Evolutionary conservation across 1,140 invertebrate genomes (phyloP), one percentile per base, ranked within the genome.

Genomic region (Sarcophaga peregrina): DNA sequence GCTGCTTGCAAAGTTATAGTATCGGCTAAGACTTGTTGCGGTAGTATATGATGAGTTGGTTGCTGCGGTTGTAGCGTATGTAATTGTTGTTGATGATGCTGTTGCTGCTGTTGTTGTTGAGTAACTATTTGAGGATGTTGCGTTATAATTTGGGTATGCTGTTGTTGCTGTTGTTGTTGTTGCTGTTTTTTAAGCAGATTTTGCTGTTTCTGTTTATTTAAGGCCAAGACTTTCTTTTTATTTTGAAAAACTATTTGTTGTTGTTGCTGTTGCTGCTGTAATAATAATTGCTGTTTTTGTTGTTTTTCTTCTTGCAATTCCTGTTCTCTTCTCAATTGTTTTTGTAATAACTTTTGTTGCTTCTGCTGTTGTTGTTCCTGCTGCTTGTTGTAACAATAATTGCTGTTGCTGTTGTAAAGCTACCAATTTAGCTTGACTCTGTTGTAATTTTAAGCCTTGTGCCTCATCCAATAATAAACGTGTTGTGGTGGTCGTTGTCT

Each of bases 361-460:
- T 87, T 82, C 58, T 86, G 82, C 45, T 83, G 75, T 37, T 85
- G 85, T 54, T 81, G 82, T 15, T 83, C 68, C 15, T 84, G 84
- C 6, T 83, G 82, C 48, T n/a, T 84, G 82, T 9, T 76, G 73
- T 72, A 83, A 15, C 45, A 78, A 45, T 62, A 81, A n/a, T 37
- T 84, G 80, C 54, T 84, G 86, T 72, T 85, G 85, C 15, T 83
- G 72, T 20, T 83, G 52, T 46, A 85, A 83, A 78, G 83, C 81
- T 58, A 86, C 80, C 50, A 87, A 85, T 54, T 81, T 82, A 0
- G 89, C 86, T 68, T 88, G 85, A 8, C 86, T 81, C 15, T 85
- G 83, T 17, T 85, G 82, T 11, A 78, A 11, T 50, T 78, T 78
- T 9, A 81, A 68, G 13, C 62, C 62, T 50, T 87, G 87, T 47